Percentiles rank a stretch among this genome's conserved stretches.
These are phyloP conservation scores for Brachionus rotundiformis DNA, from an alignment of 1,140 invertebrate genomes.

Conservation along the genomic window DNA sequence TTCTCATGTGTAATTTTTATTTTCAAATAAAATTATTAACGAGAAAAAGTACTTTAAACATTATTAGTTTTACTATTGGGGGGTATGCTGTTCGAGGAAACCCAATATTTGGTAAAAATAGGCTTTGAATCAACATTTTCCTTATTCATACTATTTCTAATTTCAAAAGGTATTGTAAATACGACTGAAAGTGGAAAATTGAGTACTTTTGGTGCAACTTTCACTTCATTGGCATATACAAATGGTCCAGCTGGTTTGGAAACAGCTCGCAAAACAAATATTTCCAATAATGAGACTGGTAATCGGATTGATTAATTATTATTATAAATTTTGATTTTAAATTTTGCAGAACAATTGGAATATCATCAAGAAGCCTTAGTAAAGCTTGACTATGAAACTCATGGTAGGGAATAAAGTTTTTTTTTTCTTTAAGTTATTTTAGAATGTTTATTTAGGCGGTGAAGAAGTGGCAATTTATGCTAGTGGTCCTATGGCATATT, in stretches of 20 bases:
- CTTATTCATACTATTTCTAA: not conserved
- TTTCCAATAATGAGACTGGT: slow-evolving; percentile 26
- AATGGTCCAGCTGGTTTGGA: slow-evolving; percentile 58
- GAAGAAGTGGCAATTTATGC: slow-evolving; percentile 64
- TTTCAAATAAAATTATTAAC: not conserved
- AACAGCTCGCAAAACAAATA: not conserved
- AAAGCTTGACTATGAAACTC: slow-evolving; percentile 69
- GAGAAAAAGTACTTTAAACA: not conserved
- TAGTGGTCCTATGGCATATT: slow-evolving; percentile 78
- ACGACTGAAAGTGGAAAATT: not conserved
- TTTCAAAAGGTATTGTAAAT: not conserved
- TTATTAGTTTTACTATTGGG: slow-evolving; percentile 54
- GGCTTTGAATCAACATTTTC: not conserved
- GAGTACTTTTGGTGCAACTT: slow-evolving; percentile 53
- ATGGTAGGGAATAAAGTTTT: slow-evolving; percentile 43
- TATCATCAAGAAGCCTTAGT: slow-evolving; percentile 67
- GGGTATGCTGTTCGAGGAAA: slow-evolving; percentile 53
- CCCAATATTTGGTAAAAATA: slow-evolving; percentile 54
- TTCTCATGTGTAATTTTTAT: slow-evolving; percentile 62
- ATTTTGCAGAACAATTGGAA: slow-evolving; percentile 20
- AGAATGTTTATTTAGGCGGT: slow-evolving; percentile 57
- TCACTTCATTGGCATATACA: slow-evolving; percentile 61
- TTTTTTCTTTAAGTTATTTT: not conserved
- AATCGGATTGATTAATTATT: not conserved
- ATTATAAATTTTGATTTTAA: not conserved